Base-by-base conservation (phyloP, 2,888 invertebrate genomes). In the Chloromyia formosa region DNA sequence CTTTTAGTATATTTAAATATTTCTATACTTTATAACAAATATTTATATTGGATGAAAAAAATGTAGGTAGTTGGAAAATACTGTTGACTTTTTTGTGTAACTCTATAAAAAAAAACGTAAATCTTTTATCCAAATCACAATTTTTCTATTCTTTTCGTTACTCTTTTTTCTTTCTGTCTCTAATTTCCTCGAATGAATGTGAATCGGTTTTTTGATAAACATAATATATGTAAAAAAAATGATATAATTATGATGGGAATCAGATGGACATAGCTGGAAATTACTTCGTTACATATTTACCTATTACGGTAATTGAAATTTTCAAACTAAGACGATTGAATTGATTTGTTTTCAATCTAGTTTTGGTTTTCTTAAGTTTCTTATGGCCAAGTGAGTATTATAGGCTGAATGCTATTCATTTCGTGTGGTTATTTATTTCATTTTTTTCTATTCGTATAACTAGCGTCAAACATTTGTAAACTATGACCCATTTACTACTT, bases 251-350 rank as follows among this genome's bases (percentile, higher is more conserved):
- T 75, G 56, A 74, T 54, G 75, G 74, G 40, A 82, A 82, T 79
- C 82, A 85, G 84, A 82, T 85, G 84, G 84, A 83, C 83, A 78
- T 84, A 83, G 83, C 82, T 80, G 81, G 79, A 79, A 79, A 79
- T 79, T 78, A 77, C 78, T 78, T 79, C 78, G 76, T 78, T 79
- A 77, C 76, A 79, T 79, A 77, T 78, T 79, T 78, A 79, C 79
- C 78, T 79, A 78, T 77, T 78, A 78, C 78, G 80, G 80, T 79
- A 79, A 79, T 79, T 80, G 58, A 56, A 54, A 62, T 18, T 20
- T 61, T 60, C 42, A 60, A 9, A 73, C 42, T 56, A 35, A 20
- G 1, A n/a, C 56, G 49, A 61, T 73, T 69, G 23, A 10, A 71
- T 71, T 71, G 71, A 22, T 20, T 64, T 68, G 16, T 68, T 40